These are phyloP conservation scores for Phortica okadai DNA, from an alignment of 2,888 invertebrate genomes.

Conservation along the genomic window DNA sequence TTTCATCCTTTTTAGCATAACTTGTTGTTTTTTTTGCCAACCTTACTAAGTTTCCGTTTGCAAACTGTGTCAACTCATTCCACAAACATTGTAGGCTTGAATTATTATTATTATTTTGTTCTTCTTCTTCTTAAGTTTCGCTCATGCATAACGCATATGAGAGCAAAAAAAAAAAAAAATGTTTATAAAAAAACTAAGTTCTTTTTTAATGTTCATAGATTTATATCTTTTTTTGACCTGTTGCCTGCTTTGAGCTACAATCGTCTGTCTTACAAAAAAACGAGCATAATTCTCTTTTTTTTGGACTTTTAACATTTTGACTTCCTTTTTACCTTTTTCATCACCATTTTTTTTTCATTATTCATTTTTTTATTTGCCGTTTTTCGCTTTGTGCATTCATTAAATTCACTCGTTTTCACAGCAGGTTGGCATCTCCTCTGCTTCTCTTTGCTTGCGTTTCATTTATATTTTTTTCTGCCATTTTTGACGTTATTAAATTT, in stretches of 20 bases:
- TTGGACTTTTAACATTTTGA: background rate
- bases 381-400: conserved; percentile 47
- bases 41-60: conserved; percentile 56
- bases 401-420: conserved; percentile 52
- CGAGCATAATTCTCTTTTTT: conserved; percentile 34
- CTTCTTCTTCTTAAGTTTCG: conserved; percentile 34
- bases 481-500: conserved; percentile 13
- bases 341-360: conserved; percentile 32
- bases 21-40: background rate
- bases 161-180: conserved; percentile 50
- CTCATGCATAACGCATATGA: conserved; percentile 68
- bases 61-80: conserved; percentile 65
- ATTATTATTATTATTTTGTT: background rate
- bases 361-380: background rate
- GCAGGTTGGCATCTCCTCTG: background rate
- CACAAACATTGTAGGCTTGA: conserved; percentile 18
- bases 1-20: background rate
- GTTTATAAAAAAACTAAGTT: background rate
- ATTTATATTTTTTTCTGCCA: background rate
- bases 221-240: conserved; percentile 46
- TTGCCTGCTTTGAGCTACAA: conserved; percentile 43
- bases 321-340: conserved; percentile 4
- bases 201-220: background rate
- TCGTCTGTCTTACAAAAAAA: too few species aligned
- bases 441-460: background rate